Base-by-base conservation (phyloP, 2,888 invertebrate species). In the Unio delphinus region DNA sequence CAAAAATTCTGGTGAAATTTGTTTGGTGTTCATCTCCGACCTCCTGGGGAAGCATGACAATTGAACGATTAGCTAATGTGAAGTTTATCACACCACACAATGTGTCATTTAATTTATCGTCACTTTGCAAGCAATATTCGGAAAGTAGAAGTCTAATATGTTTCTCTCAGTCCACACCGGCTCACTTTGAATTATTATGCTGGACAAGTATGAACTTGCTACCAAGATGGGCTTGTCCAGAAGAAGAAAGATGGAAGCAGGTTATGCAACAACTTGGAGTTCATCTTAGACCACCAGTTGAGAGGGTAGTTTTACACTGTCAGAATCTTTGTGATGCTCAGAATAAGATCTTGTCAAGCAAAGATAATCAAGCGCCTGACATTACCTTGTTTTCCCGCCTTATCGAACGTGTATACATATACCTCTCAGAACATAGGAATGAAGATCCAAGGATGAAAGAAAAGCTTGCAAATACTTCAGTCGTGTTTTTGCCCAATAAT, bases 291-390 rank as follows among this genome's bases (percentile, higher is more conserved):
- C 73, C 76, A 3, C 17, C 61, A 8, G n/a, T 68, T 7, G 67
- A 67, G 11, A 65, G 61, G 20, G 70, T 76, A 57, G 17, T 74
- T 20, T 26, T 34, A 3, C 78, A 78, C 57, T 66, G 68, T 45
- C 71, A 73, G 55, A 76, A 76, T 26, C 54, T 78, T 2, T 73
- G 73, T 56, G 61, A 64, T n/a, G 60, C 8, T 3, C 69, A 65
- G 0, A 60, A 67, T 55, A 56, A 28, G 4, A 45, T 45, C 45
- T 45, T 45, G 15, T 45, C 15, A 15, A 2, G 11, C 1, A 45
- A 45, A 15, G 45, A 45, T 11, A 45, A 45, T 45, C 45, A 1
- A 45, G 0, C 1, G 4, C 15, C 11, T 45, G 11, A 45, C 45
- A 45, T 65, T 64, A 56, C n/a, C 57, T 7, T 5, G 7, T 26